Conservation (phyloP, 2,113 vertebrate genomes). For the Rhinogobius similis region DNA sequence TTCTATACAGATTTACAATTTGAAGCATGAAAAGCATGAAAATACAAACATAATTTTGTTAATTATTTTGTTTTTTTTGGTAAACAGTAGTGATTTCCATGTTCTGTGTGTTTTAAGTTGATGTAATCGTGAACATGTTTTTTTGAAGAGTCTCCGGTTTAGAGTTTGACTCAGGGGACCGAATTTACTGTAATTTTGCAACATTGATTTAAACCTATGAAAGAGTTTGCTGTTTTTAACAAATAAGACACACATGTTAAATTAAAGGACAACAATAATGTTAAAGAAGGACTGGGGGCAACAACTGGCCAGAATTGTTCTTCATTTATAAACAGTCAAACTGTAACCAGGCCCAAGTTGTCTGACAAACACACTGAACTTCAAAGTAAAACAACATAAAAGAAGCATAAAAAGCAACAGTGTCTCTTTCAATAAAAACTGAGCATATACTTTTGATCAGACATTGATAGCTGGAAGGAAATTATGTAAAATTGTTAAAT, state of each 20-base stretch:
- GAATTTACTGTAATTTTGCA: background rate
- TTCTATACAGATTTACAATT: background rate
- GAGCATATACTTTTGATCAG: too few species aligned
- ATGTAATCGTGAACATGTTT: background rate
- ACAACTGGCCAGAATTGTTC: background rate
- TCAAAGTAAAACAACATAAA: background rate
- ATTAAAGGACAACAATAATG: slow-evolving; percentile 2
- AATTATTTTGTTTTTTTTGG: background rate
- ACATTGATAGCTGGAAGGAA: too few species aligned
- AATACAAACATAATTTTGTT: background rate
- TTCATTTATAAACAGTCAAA: background rate
- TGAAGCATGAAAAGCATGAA: background rate
- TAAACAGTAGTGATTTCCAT: background rate
- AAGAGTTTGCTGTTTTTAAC: slow-evolving; percentile 5
- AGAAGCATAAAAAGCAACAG: background rate
- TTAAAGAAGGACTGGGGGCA: too few species aligned
- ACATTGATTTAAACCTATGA: slow-evolving; percentile 12
- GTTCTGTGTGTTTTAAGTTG: background rate
- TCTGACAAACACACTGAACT: background rate
- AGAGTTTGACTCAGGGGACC: slow-evolving; percentile 22
- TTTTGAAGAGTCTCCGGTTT: background rate
- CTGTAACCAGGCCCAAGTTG: background rate
- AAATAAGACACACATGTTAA: slow-evolving; percentile 45
- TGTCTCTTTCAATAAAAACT: too few species aligned
- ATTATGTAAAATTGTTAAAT: too few species aligned